A percentile compares a stretch with the other conserved stretches of the same genome.
These are phyloP conservation scores for Aplochiton taeniatus DNA, from an alignment of 2,797 vertebrate genomes.

Conservation along the genomic window DNA sequence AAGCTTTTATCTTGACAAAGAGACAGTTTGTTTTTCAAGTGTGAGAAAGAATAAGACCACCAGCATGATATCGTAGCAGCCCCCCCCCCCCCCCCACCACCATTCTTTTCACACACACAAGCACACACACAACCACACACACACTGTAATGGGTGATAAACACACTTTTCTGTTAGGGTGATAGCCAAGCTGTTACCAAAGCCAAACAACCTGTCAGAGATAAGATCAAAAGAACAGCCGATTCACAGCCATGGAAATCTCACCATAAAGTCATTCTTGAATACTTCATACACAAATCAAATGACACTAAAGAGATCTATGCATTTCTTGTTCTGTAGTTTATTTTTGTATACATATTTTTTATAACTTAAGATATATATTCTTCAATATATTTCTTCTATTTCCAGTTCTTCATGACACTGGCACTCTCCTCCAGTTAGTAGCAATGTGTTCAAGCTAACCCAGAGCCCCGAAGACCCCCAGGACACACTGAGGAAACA, in stretches of 20 bases:
- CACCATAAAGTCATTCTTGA: slow-evolving; percentile 14
- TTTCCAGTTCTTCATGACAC: background rate
- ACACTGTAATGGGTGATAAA: slow-evolving; percentile 4
- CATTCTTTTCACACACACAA: slow-evolving; percentile 9
- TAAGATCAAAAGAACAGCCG: slow-evolving; percentile 70
- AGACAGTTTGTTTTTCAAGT: slow-evolving; percentile 58
- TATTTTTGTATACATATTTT: too few species aligned
- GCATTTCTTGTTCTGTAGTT: too few species aligned
- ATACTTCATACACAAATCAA: too few species aligned
- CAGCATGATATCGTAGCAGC: slow-evolving; percentile 44
- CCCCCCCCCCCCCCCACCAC: slow-evolving; percentile 8
- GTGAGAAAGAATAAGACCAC: slow-evolving; percentile 58
- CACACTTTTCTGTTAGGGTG: slow-evolving; percentile 61
- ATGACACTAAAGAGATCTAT: too few species aligned
- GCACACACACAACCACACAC: slow-evolving; percentile 5
- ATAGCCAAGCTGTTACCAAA: slow-evolving; percentile 74
- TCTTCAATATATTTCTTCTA: background rate
- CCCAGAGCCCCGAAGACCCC: slow-evolving; percentile 42
- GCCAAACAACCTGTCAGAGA: slow-evolving; percentile 75
- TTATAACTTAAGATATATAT: too few species aligned
- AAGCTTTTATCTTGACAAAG: slow-evolving; percentile 36
- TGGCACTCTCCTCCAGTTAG: background rate
- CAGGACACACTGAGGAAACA: slow-evolving; percentile 25
- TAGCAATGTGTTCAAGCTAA: slow-evolving; percentile 10
- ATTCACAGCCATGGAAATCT: slow-evolving; percentile 49